Base-by-base conservation (phyloP, 1,140 invertebrate species). In the Vanessa tameamea region DNA sequence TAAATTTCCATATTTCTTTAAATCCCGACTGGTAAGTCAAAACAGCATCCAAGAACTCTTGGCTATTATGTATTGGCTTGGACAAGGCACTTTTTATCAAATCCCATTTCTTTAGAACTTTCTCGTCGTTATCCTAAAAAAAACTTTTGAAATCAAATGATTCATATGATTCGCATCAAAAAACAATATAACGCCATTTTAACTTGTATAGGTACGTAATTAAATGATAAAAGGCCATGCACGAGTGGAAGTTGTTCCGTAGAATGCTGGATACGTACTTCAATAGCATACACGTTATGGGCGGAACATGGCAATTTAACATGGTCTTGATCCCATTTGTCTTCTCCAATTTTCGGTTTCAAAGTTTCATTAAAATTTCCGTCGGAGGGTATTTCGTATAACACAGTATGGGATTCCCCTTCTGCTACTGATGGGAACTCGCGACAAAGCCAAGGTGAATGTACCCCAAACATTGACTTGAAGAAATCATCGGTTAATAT, bases 271-370 rank as follows among this genome's bases (percentile, higher is more conserved):
- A 1, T 31, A 31, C 26, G 1, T 72, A 72, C 70, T 12, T 65
- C 47, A 50, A 53, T 47, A 48, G 14, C 50, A 50, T 72, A 72
- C 4, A 64, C 48, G 48, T 74, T 74, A 8, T 69, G 14, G 6
- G 55, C 66, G 43, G 72, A 74, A 64, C 66, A 74, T 59, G 72
- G 72, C 59, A 74, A 37, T 64, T 74, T 74, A 6, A 74, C 72
- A 53, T 74, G 66, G 48, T 74, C 72, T 14, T 51, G 23, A 20
- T 69, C 66, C 72, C 72, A 74, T 48, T 69, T 74, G 16, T 74
- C 72, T 37, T 74, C 72, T n/a, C 66, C 66, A 13, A 55, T 7
- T 4, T n/a, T 64, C 13, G 72, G 31, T 55, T 64, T 74, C 3
- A 53, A 74, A 0, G 37, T 9, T 6, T 9, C 37, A 23, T 69